Conservation (phyloP, 2,888 invertebrate species). For the Phortica magna region DNA sequence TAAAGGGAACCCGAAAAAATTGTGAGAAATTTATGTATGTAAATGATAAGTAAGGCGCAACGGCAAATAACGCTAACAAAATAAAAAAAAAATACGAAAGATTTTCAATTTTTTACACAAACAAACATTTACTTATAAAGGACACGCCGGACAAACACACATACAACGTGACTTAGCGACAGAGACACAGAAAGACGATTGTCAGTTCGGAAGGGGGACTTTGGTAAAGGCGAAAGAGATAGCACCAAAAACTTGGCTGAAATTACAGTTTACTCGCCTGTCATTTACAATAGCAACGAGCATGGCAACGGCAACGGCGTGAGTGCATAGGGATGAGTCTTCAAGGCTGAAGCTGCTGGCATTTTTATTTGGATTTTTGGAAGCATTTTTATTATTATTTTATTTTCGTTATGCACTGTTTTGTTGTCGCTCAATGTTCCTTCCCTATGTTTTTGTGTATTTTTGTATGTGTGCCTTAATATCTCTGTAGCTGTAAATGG, state of each 20-base stretch:
- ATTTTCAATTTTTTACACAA: background rate
- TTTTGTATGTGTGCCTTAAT: background rate
- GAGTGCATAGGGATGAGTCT: background rate
- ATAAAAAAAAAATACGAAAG: background rate
- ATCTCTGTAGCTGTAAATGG: background rate
- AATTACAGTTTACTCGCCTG: background rate
- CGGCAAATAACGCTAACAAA: background rate
- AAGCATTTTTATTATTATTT: background rate
- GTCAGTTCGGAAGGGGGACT: background rate
- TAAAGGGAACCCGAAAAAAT: background rate
- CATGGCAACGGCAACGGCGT: background rate
- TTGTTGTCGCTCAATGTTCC: background rate
- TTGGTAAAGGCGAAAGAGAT: background rate
- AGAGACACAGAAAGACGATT: background rate
- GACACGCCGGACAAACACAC: no score
- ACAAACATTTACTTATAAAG: no score
- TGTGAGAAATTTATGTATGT: background rate
- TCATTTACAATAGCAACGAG: background rate
- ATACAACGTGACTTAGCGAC: background rate
- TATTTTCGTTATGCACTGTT: background rate
- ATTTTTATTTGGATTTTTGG: slow-evolving; percentile 12
- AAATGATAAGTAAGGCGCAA: background rate
- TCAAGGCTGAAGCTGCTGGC: slow-evolving; percentile 6
- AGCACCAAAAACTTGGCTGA: background rate
- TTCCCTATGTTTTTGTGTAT: background rate